phyloP scores from a whole-genome alignment of 2,888 invertebrate species.

The Drosophila paucipuncta region DNA sequence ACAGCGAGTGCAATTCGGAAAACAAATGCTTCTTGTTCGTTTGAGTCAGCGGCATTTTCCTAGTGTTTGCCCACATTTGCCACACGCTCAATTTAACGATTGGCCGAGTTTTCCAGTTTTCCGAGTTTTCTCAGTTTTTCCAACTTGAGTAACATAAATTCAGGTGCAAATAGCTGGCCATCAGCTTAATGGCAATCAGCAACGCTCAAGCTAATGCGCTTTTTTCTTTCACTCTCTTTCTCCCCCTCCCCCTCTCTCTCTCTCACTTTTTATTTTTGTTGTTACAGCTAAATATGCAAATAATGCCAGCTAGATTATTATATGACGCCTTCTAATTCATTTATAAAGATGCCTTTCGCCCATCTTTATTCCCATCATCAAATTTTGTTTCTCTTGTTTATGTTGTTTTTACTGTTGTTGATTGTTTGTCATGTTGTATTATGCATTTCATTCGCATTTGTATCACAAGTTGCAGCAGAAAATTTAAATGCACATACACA shows the following conservation, averaged over 20 bases:
- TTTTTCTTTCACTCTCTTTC: slow-evolving; percentile 2
- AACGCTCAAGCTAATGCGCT: slow-evolving; percentile 24
- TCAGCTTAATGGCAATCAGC: slow-evolving; percentile 49
- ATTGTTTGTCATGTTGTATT: slow-evolving; percentile 27
- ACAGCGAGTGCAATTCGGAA: slow-evolving; percentile 44
- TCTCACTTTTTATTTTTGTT: slow-evolving; percentile 13
- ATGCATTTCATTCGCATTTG: slow-evolving; percentile 56
- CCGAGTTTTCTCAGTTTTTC: slow-evolving; percentile 25
- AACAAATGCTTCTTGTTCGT: slow-evolving; percentile 10
- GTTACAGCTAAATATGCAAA: slow-evolving; percentile 59
- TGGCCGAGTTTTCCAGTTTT: slow-evolving; percentile 37
- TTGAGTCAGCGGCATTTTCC: slow-evolving; percentile 31
- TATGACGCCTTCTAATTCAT: slow-evolving; percentile 77
- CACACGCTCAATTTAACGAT: slow-evolving; percentile 34
- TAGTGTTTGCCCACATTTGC: slow-evolving; percentile 41
- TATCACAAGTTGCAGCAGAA: slow-evolving; percentile 60
- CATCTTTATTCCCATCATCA: slow-evolving; percentile 37
- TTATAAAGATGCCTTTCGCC: slow-evolving; percentile 50
- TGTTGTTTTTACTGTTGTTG: neutral
- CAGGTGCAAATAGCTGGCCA: slow-evolving; percentile 45
- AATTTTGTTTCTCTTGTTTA: slow-evolving; percentile 32
- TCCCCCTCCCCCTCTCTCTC: neutral
- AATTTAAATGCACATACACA: slow-evolving; percentile 44
- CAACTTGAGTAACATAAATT: slow-evolving; percentile 46
- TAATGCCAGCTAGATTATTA: slow-evolving; percentile 57